Percentiles rank a stretch among this genome's conserved stretches.
Conservation (phyloP, 2,797 vertebrate genomes). For the Decapterus maruadsi region DNA sequence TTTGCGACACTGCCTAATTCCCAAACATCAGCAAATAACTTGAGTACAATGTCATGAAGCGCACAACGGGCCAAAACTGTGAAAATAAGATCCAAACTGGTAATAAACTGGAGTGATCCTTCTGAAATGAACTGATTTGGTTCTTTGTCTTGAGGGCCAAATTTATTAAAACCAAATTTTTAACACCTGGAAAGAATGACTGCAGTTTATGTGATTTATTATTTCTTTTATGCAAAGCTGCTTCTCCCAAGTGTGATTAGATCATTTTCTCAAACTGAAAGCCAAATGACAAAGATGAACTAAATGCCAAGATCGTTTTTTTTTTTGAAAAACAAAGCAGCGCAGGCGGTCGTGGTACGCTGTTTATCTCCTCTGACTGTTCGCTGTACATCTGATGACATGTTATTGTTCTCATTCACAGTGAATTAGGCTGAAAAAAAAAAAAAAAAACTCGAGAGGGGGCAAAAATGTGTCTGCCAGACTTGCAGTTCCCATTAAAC, state of each 20-base stretch:
- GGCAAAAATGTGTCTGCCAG: conserved; percentile 48
- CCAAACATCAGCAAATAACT: conserved; percentile 8
- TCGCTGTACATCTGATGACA: conserved; percentile 33
- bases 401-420: conserved; percentile 67
- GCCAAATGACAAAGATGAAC: conserved; percentile 65
- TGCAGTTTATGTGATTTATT: conserved; percentile 51
- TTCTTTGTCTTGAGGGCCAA: conserved; percentile 42
- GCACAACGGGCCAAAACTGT: conserved; percentile 21
- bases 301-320: conserved; percentile 53
- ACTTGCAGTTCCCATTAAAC: conserved; percentile 64
- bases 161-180: conserved; percentile 47
- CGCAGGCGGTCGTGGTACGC: conserved; percentile 23
- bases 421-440: conserved; percentile 50
- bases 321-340: conserved; percentile 10
- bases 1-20: neutral
- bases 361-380: conserved; percentile 39
- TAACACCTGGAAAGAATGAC: conserved; percentile 57
- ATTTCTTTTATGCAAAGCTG: conserved; percentile 48
- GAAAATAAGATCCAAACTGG: conserved; percentile 23
- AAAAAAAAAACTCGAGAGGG: conserved; percentile 23
- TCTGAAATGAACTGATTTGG: conserved; percentile 20
- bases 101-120: conserved; percentile 20
- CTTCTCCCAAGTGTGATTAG: conserved; percentile 67
- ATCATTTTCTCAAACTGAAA: conserved; percentile 63
- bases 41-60: neutral